Percentiles rank a stretch among this genome's conserved stretches.
These are phyloP conservation scores for Tipula confusa DNA, from an alignment of 2,888 invertebrate genomes.

Conservation along the genomic window DNA sequence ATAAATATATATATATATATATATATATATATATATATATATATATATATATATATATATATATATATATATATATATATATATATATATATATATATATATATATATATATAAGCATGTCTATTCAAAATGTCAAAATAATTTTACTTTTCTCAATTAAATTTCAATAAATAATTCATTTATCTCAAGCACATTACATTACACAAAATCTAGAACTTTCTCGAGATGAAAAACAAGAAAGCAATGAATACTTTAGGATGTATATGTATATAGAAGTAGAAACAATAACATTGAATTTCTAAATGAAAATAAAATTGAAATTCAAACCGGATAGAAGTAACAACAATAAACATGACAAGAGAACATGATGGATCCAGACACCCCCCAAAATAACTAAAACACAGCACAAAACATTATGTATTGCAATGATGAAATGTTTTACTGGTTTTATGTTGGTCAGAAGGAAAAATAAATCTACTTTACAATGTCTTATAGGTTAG, in stretches of 20 bases:
- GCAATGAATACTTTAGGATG: too few species aligned
- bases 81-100: not conserved
- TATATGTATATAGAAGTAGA: not conserved
- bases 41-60: not conserved
- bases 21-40: not conserved
- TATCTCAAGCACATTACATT: not conserved
- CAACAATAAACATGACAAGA: not conserved
- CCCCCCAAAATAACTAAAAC: not conserved
- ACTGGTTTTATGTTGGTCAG: not conserved
- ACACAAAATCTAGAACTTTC: not conserved
- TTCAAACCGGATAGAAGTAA: not conserved
- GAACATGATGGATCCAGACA: not conserved
- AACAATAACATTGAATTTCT: not conserved
- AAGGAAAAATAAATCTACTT: not conserved
- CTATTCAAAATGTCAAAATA: not conserved
- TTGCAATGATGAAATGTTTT: not conserved
- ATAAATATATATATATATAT: not conserved
- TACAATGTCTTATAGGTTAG: not conserved
- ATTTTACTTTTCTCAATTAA: conserved; percentile 9
- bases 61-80: not conserved
- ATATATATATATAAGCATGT: not conserved
- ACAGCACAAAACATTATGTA: not conserved
- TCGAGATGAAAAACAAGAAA: not conserved
- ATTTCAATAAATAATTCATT: conserved; percentile 3
- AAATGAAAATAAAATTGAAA: conserved; percentile 12